Conservation (phyloP, 2,113 vertebrate species). For the Cebidichthys violaceus region DNA sequence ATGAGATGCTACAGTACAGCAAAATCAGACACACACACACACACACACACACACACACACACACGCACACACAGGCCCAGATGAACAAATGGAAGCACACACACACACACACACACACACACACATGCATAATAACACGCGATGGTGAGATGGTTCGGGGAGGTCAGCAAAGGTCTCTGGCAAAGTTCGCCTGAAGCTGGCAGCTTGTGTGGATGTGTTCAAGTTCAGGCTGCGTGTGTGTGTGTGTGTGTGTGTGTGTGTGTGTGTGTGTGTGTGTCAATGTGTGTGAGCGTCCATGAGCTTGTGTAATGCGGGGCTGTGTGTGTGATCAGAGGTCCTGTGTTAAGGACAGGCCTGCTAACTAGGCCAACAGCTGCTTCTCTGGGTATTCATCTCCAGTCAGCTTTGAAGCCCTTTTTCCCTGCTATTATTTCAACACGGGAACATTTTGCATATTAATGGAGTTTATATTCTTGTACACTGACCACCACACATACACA, state of each 20-base stretch:
- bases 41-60: constrained; percentile 2
- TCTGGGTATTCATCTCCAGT: constrained; percentile 60
- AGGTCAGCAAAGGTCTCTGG: constrained; percentile 27
- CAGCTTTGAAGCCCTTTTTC: constrained; percentile 65
- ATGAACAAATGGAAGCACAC: constrained; percentile 3
- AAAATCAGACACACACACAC: constrained; percentile 12
- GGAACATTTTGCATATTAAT: constrained; percentile 58
- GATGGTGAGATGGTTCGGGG: background rate
- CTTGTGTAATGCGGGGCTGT: constrained; percentile 23
- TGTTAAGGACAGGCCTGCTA: constrained; percentile 61
- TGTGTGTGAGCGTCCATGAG: constrained; percentile 23
- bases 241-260: constrained; percentile 50
- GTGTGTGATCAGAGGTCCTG: constrained; percentile 57
- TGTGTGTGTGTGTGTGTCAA: constrained; percentile 43
- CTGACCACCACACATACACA: constrained; percentile 20
- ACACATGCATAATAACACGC: constrained; percentile 1
- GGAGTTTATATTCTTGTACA: constrained; percentile 12
- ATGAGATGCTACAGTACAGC: constrained; percentile 21
- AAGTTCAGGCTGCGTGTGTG: constrained; percentile 23
- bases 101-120: background rate
- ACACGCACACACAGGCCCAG: background rate
- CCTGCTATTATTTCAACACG: constrained; percentile 45
- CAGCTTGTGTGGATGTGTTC: constrained; percentile 19
- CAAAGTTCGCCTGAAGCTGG: constrained; percentile 21
- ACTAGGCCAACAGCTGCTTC: constrained; percentile 79